phyloP scores from a whole-genome alignment of 2,888 invertebrate genomes.

The Drosophila meridionalis region DNA sequence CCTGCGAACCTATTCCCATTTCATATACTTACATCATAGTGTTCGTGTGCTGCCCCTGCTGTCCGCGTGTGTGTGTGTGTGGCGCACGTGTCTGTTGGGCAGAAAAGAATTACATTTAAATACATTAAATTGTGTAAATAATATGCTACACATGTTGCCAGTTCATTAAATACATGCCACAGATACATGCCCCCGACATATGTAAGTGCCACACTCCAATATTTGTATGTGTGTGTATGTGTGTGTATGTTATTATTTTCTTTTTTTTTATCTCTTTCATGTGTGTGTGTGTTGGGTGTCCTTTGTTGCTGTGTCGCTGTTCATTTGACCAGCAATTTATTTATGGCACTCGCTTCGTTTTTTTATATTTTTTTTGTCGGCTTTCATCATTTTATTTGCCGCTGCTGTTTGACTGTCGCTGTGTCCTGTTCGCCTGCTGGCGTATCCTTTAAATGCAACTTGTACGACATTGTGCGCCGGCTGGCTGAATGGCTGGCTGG shows the following conservation, averaged over 20 bases:
- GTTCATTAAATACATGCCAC: slow-evolving; percentile 81
- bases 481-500: neutral
- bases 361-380: slow-evolving; percentile 9
- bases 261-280: slow-evolving; percentile 22
- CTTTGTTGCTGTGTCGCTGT: slow-evolving; percentile 46
- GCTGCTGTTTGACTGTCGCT: slow-evolving; percentile 18
- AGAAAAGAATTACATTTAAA: slow-evolving; percentile 79
- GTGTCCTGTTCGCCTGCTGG: slow-evolving; percentile 80
- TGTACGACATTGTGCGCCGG: slow-evolving; percentile 58
- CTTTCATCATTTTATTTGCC: slow-evolving; percentile 6
- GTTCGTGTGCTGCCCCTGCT: slow-evolving; percentile 59
- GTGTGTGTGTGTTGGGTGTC: slow-evolving; percentile 19
- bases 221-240: neutral
- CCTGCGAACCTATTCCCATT: slow-evolving; percentile 83
- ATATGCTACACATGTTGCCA: slow-evolving; percentile 82
- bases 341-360: slow-evolving; percentile 56
- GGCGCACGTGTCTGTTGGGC: slow-evolving; percentile 7
- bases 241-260: slow-evolving; percentile 9
- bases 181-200: slow-evolving; percentile 68
- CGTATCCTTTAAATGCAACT: slow-evolving; percentile 84
- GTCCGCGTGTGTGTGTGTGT: neutral
- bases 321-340: slow-evolving; percentile 76
- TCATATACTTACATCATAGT: slow-evolving; percentile 84
- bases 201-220: slow-evolving; percentile 46
- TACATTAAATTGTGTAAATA: slow-evolving; percentile 81